Percentiles rank a stretch among this genome's conserved stretches.
Conservation (phyloP, 2,797 vertebrate genomes). For the Phrynocephalus guinanensis region DNA sequence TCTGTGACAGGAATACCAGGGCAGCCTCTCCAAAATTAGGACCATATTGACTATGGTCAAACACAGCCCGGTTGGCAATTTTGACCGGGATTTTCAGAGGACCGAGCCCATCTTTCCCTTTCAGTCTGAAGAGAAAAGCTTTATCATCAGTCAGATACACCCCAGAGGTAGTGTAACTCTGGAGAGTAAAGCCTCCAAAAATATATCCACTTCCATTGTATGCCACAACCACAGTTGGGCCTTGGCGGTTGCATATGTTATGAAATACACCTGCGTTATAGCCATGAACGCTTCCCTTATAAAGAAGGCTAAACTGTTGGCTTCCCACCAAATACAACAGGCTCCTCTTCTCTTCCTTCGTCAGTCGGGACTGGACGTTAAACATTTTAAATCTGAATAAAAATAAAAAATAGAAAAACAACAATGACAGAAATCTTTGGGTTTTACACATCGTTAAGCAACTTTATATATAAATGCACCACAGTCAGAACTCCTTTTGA, state of each 20-base stretch:
- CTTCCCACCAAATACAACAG: conserved; percentile 34
- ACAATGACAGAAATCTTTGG: neutral
- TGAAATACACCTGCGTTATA: conserved; percentile 9
- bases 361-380: neutral
- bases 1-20: conserved; percentile 13
- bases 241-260: conserved; percentile 32
- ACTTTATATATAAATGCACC: neutral
- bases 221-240: conserved; percentile 44
- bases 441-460: neutral
- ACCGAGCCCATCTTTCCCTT: neutral
- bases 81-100: conserved; percentile 45
- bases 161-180: conserved; percentile 43
- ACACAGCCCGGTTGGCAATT: neutral
- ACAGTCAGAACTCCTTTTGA: neutral
- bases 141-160: conserved; percentile 40
- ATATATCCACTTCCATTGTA: conserved; percentile 41
- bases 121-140: neutral
- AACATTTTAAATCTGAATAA: conserved; percentile 18
- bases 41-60: neutral
- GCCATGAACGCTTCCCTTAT: conserved; percentile 37
- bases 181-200: conserved; percentile 51
- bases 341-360: conserved; percentile 13
- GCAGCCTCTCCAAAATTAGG: conserved; percentile 47
- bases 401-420: neutral
- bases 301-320: conserved; percentile 24